Base-by-base conservation (phyloP, 2,113 vertebrate genomes). In the Brachyhypopomus gauderio region DNA sequence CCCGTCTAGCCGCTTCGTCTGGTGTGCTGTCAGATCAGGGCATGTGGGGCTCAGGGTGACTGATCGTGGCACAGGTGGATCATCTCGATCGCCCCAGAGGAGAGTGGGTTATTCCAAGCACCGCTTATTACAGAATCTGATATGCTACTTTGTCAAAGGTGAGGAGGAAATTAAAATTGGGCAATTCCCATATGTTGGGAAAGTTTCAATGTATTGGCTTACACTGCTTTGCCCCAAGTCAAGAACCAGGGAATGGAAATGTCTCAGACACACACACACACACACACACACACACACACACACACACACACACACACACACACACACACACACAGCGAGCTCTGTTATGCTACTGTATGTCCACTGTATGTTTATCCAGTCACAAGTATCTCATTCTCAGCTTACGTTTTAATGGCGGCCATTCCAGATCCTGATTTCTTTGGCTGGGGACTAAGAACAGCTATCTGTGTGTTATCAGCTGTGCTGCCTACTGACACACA, bases 381-480 rank as follows among this genome's bases (percentile, higher is more conserved):
- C 77, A 80, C 73, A 72, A 52, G 71, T 82, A 60, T 87, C 82
- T 80, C 69, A 83, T 38, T 85, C 86, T 88, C 76, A 22, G 41
- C 72, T 87, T 79, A 82, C 74, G 2, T 85, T 79, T n/a, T 58
- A 69, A 77, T 80, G 72, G 73, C 64, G 71, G 72, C 2, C 25
- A 23, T 67, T 81, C 20, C 56, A 38, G 52, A 62, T 84, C 75
- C 62, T 82, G 38, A 75, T 81, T 73, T 88, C 85, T 87, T 87
- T 86, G 75, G 82, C 85, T 41, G 27, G 1, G 12, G 64, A 70
- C 75, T 66, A 60, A 48, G 75, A 60, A 83, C 62, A 77, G 88
- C 79, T 62, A 75, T 88, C 86, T 67, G 52, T 88, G 91, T 89
- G 88, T 90, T 81, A 89, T 93, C 92, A 92, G 91, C 92, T 93